Conservation (phyloP, 2,888 invertebrate species). For the Acleris sparsana region DNA sequence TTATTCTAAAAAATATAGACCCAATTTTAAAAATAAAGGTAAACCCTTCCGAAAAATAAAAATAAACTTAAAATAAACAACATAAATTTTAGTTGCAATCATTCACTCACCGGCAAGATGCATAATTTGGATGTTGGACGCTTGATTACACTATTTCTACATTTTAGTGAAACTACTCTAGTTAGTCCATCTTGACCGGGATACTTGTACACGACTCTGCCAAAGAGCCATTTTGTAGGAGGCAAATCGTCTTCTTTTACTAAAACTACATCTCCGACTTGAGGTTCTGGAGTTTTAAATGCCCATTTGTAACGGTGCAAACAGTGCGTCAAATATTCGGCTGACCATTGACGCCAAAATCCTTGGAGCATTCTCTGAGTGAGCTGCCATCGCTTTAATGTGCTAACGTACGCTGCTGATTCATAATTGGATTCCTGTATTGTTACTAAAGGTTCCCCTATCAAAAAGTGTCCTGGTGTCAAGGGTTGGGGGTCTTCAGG, state of each 20-base stretch:
- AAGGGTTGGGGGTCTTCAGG: constrained; percentile 18
- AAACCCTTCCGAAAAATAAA: background rate
- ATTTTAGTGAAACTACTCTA: constrained; percentile 6
- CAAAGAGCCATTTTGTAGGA: constrained; percentile 8
- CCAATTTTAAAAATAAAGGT: background rate
- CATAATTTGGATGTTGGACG: constrained; percentile 21
- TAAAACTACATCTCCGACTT: background rate
- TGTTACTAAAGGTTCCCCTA: constrained; percentile 38
- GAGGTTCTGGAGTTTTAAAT: background rate
- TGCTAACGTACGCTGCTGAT: constrained; percentile 12
- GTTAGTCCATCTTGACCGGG: constrained; percentile 6
- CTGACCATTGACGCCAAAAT: constrained; percentile 4
- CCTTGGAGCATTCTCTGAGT: constrained; percentile 13
- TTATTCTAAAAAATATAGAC: no score
- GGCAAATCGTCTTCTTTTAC: background rate
- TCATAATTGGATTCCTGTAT: constrained; percentile 36
- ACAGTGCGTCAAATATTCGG: background rate
- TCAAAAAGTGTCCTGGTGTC: constrained; percentile 41
- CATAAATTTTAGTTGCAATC: no score
- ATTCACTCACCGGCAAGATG: constrained; percentile 11
- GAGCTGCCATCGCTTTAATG: constrained; percentile 37
- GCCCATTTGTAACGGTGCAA: constrained; percentile 16
- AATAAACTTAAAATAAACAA: background rate
- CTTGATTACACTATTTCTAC: constrained; percentile 16
- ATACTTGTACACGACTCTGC: background rate